Evolutionary conservation across 2,888 invertebrate genomes (phyloP), one percentile per base, ranked within the genome.

Genomic region (Protonemura montana): DNA sequence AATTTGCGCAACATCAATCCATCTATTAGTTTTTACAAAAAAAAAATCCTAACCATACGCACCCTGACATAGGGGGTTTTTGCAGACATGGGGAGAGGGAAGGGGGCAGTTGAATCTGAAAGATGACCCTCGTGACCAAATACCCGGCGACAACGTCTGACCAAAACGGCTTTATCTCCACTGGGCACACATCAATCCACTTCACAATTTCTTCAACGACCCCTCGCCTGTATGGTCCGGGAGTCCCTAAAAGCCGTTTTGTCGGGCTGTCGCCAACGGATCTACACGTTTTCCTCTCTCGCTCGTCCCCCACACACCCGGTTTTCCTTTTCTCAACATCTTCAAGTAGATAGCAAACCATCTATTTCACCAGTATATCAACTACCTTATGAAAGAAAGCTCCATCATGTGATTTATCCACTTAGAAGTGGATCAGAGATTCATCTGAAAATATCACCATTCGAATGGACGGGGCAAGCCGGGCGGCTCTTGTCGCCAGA

Each of bases 231-330:
- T 10, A 59, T 10, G 16, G 59, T 2, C 59, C 21, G 13, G n/a
- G 6, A 59, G 59, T 59, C 59, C 59, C 81, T 81, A 81, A 81
- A 81, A 81, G 81, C 81, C 81, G 81, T 81, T 81, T 81, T 81
- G 81, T 81, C 81, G 81, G 29, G 6, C 28, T 81, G 81, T 81
- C 81, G 81, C 81, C 81, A 16, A 2, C 2, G 78, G 78, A 78
- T 78, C 26, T 26, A 78, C 78, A 28, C 27, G 27, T 27, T 28
- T 27, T 28, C 26, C 26, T 7, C 25, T 27, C 78, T 27, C 78
- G 28, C 28, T 6, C 78, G 28, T 78, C 10, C 81, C 30, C 81
- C 81, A 28, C 30, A 26, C 81, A 6, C 81, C 16, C 30, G 13
- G 59, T 59, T 3, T 59, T 59, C 59, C 59, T 59, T 59, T 59